Evolutionary conservation across 1,140 invertebrate genomes (phyloP), one percentile per base, ranked within the genome.

Genomic region (Drosophila busckii): DNA sequence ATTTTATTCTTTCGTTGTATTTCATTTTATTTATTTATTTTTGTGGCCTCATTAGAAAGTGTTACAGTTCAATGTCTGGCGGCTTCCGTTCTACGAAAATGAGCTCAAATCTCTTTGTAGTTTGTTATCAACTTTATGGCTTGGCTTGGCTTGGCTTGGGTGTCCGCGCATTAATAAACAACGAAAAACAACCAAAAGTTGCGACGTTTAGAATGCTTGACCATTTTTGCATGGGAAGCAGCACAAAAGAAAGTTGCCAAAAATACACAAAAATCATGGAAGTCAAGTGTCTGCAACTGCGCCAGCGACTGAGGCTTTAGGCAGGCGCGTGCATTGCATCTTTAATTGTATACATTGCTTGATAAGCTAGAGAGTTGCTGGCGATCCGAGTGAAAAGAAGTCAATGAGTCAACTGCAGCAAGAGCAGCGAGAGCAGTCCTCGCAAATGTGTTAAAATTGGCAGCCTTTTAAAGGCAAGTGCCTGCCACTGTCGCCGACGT

Each of bases 41-140:
- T 55, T 32, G 32, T 75, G 69, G 62, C 75, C 75, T 28, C 49
- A 75, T 75, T 82, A 59, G 75, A 82, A 82, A 82, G 75, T 82
- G 75, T 82, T 82, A 82, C 75, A 82, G 75, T 82, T 82, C 75
- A 82, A 75, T 82, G 75, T 82, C 55, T 82, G 64, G 23, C 8
- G 15, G 70, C 62, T 78, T 76, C 70, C 68, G 73, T 23, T 54
- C n/a, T n/a, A n/a, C n/a, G n/a, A n/a, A n/a, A n/a, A n/a, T n/a
- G n/a, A n/a, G 56, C 28, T 46, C 19, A 37, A 52, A 9, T 12
- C 8, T 6, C 17, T 42, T 23, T 8, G 40, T 26, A 9, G 23
- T 26, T 17, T 10, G n/a, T 42, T 3, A 16, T 10, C 23, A 26
- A 42, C 22, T 28, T 17, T 16, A 29, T 31, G 16, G n/a, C 4